Conservation (phyloP, 2,888 invertebrate species). For the Drosophila tripunctata region DNA sequence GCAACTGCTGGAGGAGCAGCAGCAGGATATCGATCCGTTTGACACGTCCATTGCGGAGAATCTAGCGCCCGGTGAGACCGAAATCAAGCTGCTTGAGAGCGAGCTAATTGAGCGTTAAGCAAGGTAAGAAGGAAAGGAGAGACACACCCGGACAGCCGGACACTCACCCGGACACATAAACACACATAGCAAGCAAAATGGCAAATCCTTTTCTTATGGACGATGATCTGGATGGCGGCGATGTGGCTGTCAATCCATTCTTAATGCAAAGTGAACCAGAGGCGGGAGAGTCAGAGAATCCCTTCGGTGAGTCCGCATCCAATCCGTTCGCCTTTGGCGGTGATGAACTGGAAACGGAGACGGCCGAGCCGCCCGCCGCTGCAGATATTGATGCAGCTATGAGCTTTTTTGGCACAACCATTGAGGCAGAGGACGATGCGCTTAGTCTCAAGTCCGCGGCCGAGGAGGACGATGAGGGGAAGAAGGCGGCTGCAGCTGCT, state of each 20-base stretch:
- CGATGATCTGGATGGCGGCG: slow-evolving; percentile 87
- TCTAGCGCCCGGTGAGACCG: slow-evolving; percentile 91
- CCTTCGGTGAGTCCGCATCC: slow-evolving; percentile 86
- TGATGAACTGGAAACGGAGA: slow-evolving; percentile 74
- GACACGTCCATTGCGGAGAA: slow-evolving; percentile 93
- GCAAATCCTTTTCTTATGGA: slow-evolving; percentile 93
- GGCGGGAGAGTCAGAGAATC: slow-evolving; percentile 87
- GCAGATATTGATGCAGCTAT: slow-evolving; percentile 82
- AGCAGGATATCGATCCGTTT: slow-evolving; percentile 90
- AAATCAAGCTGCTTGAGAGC: slow-evolving; percentile 90
- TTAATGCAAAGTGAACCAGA: slow-evolving; percentile 85
- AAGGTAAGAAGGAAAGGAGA: slow-evolving; percentile 66
- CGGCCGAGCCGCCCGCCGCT: slow-evolving; percentile 67
- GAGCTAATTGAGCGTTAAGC: slow-evolving; percentile 87
- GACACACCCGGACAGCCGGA: not conserved
- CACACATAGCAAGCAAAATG: slow-evolving; percentile 85
- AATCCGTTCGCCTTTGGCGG: slow-evolving; percentile 89
- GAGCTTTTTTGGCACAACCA: slow-evolving; percentile 85
- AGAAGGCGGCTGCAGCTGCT: slow-evolving; percentile 67
- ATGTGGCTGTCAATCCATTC: slow-evolving; percentile 88
- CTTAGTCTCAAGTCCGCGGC: slow-evolving; percentile 79
- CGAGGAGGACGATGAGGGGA: slow-evolving; percentile 76
- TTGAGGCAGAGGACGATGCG: slow-evolving; percentile 83
- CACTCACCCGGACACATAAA: not conserved
- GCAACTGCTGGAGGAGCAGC: slow-evolving; percentile 79